Evolutionary conservation across 2,113 vertebrate genomes (phyloP).

Genomic region (Grammomys surdaster): DNA sequence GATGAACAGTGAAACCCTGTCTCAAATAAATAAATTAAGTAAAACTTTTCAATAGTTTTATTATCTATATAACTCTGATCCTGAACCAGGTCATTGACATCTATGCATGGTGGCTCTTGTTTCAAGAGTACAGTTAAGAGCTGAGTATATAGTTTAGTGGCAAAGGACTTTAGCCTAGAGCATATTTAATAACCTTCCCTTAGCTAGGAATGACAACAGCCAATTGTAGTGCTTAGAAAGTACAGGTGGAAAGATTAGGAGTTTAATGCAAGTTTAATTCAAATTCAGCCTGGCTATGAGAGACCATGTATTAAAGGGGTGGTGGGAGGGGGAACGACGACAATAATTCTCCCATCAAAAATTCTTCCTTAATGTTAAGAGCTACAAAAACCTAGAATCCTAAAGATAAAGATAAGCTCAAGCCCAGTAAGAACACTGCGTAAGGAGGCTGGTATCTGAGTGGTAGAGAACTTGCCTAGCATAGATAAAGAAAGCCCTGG

Average conservation of each 20-base stretch:
- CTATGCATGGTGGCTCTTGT: background rate
- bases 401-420: constrained; percentile 49
- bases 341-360: background rate
- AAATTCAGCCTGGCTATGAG: background rate
- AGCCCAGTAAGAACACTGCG: background rate
- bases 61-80: background rate
- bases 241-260: background rate
- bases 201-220: background rate
- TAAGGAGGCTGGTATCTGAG: background rate
- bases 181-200: background rate
- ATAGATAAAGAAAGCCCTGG: background rate
- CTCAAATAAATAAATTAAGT: background rate
- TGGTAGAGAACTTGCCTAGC: background rate
- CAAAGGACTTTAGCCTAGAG: background rate
- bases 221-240: background rate
- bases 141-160: background rate
- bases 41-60: constrained; percentile 39
- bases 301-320: background rate
- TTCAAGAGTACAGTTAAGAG: background rate
- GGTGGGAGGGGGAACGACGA: background rate
- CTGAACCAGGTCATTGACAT: constrained; percentile 14
- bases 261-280: background rate
- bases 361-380: background rate
- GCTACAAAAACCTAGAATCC: background rate
- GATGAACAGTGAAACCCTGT: background rate